phyloP scores from a whole-genome alignment of 2,113 vertebrate genomes.

The Megaleporinus macrocephalus region DNA sequence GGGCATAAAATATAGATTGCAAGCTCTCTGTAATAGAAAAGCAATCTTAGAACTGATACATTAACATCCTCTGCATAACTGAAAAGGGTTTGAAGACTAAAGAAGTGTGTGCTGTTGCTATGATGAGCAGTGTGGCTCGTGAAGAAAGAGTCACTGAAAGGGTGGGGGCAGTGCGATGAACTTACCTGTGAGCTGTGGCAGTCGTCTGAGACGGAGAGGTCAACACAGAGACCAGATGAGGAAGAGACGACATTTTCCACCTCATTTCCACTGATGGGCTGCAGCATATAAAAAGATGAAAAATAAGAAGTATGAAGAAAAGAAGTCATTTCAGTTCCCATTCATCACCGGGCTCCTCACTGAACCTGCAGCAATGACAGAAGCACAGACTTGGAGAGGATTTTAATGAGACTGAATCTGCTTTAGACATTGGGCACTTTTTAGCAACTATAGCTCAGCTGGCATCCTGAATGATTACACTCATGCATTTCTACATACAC shows the following conservation, averaged over 20 bases:
- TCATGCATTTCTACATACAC: conserved; percentile 19
- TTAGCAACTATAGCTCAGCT: conserved; percentile 6
- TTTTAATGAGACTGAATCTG: conserved; percentile 48
- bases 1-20: too few relatives aligned
- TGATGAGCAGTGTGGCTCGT: conserved; percentile 33
- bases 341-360: conserved; percentile 40
- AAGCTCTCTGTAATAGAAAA: not conserved
- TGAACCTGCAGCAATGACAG: conserved; percentile 39
- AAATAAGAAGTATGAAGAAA: conserved; percentile 40
- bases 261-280: conserved; percentile 49
- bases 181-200: conserved; percentile 72
- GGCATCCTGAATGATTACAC: conserved; percentile 37
- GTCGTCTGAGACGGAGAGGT: conserved; percentile 32
- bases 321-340: conserved; percentile 32
- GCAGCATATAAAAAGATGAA: conserved; percentile 38
- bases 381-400: conserved; percentile 20
- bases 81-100: not conserved
- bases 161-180: conserved; percentile 54
- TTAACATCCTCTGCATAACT: not conserved
- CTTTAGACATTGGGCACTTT: conserved; percentile 32
- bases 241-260: conserved; percentile 47
- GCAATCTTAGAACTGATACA: not conserved
- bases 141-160: conserved; percentile 34
- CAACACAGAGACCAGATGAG: conserved; percentile 25
- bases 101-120: conserved; percentile 5